These are phyloP conservation scores for Agriotes lineatus DNA, from an alignment of 2,888 invertebrate genomes.

Conservation along the genomic window DNA sequence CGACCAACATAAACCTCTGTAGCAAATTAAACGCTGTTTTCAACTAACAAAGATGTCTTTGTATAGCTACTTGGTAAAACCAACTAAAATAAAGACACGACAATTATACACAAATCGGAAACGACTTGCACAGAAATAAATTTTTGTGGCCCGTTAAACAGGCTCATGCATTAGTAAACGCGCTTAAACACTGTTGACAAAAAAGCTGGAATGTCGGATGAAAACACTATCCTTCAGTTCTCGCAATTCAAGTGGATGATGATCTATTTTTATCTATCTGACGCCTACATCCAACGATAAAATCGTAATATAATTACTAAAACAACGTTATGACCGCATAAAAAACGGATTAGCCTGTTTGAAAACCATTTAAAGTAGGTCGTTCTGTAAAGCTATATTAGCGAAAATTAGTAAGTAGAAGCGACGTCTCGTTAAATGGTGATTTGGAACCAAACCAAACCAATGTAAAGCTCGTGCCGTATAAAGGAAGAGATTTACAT, in stretches of 20 bases:
- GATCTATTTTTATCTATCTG: constrained; percentile 41
- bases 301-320: constrained; percentile 39
- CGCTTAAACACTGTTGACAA: constrained; percentile 28
- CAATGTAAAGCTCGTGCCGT: no score
- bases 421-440: no score
- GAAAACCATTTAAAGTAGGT: constrained; percentile 25
- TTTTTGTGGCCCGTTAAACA: constrained; percentile 21
- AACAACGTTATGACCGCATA: constrained; percentile 33
- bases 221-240: constrained; percentile 32
- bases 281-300: constrained; percentile 37
- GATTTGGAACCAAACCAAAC: no score
- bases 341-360: constrained; percentile 20
- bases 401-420: not conserved
- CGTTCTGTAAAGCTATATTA: not conserved
- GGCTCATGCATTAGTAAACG: constrained; percentile 13
- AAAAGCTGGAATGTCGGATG: constrained; percentile 38
- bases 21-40: no score
- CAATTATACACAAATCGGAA: constrained; percentile 20
- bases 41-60: not conserved
- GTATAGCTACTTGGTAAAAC: not conserved
- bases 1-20: no score
- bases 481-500: not conserved
- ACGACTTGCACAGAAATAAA: constrained; percentile 21
- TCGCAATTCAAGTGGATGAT: constrained; percentile 39
- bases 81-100: not conserved